Evolutionary conservation across 2,113 vertebrate genomes (phyloP).

Genomic region (Sander lucioperca): DNA sequence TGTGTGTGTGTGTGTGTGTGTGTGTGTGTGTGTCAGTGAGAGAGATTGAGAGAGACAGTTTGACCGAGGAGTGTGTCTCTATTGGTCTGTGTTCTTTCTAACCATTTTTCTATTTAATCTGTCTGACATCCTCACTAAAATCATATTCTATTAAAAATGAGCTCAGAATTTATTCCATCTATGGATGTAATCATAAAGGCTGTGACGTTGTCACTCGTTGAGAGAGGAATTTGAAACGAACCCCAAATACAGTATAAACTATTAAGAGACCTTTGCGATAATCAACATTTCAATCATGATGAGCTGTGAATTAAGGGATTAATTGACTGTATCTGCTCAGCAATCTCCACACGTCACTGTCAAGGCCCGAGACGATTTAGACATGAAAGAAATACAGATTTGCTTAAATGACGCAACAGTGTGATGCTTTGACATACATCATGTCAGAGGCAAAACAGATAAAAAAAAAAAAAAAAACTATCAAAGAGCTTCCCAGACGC

Average conservation of each 20-base stretch:
- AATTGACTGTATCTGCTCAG: background rate
- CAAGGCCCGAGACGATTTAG: background rate
- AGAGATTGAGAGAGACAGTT: background rate
- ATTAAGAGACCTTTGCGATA: background rate
- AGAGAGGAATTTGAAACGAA: background rate
- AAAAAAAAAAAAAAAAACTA: background rate
- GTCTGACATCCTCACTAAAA: background rate
- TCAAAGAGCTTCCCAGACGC: background rate
- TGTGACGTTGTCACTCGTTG: background rate
- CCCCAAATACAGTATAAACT: background rate
- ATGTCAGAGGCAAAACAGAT: background rate
- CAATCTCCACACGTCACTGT: background rate
- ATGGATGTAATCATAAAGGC: background rate
- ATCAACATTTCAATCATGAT: background rate
- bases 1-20: slow-evolving; percentile 18
- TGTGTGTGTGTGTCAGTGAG: background rate
- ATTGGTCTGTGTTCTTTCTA: background rate
- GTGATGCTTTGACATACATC: background rate
- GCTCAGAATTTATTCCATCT: background rate
- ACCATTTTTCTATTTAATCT: background rate
- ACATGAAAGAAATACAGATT: background rate
- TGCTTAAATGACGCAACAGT: slow-evolving; percentile 8
- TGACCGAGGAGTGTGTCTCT: background rate
- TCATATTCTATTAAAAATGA: background rate
- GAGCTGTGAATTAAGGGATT: background rate